These are phyloP conservation scores for Alligator mississippiensis DNA, from an alignment of 2,113 vertebrate species.

Conservation along the genomic window DNA sequence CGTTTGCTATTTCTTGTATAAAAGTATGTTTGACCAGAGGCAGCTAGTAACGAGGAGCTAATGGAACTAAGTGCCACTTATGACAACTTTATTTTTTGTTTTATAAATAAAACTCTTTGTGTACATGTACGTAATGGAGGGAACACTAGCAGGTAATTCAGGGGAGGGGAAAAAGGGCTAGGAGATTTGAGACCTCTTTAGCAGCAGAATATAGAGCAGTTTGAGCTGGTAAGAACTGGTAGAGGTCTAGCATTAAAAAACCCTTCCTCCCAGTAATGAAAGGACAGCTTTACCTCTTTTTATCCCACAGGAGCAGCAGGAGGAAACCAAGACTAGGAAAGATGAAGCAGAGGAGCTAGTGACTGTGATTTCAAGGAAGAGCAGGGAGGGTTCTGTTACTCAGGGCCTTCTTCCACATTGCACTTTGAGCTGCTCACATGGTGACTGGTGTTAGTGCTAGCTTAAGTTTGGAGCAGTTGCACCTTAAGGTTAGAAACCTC, in stretches of 20 bases:
- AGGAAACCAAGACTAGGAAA: not conserved
- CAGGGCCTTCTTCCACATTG: too few species aligned
- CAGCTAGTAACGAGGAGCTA: not conserved
- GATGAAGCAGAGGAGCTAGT: not conserved
- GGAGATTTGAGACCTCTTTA: not conserved
- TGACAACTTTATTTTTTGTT: not conserved
- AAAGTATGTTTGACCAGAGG: not conserved
- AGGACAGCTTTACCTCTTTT: not conserved
- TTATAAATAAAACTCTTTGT: not conserved
- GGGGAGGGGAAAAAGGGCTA: not conserved
- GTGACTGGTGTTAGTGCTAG: too few species aligned
- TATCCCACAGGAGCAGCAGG: not conserved
- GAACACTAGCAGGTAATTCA: not conserved
- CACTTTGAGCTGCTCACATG: too few species aligned
- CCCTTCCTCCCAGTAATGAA: not conserved
- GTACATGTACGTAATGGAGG: not conserved
- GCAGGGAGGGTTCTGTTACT: not conserved
- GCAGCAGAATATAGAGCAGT: not conserved
- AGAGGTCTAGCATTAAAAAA: not conserved
- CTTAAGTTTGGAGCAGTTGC: too few species aligned
- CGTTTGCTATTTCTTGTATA: not conserved
- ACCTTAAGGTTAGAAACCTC: too few species aligned
- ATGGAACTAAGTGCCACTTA: not conserved
- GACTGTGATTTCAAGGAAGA: not conserved
- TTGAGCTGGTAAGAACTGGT: not conserved